Conservation (phyloP, 2,113 vertebrate species). For the Calypte anna region DNA sequence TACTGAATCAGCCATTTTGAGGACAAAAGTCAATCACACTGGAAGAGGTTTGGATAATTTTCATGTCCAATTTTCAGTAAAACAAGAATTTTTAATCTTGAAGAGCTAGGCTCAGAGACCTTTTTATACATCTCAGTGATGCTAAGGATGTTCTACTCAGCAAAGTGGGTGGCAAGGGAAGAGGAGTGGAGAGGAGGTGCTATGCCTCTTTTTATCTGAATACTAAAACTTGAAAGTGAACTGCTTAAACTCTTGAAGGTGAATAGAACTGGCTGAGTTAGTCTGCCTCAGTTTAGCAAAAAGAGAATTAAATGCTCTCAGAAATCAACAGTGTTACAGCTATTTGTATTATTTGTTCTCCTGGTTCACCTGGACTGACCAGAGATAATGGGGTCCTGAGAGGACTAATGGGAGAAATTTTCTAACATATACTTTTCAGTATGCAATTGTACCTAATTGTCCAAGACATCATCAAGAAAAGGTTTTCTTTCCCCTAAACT, state of each 20-base stretch:
- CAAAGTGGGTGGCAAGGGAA: neutral
- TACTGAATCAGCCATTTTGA: neutral
- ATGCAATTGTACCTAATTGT: neutral
- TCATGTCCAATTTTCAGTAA: neutral
- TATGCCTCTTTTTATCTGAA: neutral
- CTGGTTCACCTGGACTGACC: fast-evolving
- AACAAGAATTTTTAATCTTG: neutral
- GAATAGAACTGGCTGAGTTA: neutral
- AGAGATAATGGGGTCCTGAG: neutral
- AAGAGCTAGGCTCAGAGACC: neutral
- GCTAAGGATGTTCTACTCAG: neutral
- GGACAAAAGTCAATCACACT: neutral
- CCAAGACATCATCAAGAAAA: neutral
- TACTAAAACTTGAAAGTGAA: neutral
- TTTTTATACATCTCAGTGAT: neutral
- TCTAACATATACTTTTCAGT: neutral
- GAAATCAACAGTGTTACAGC: neutral
- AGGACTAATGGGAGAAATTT: neutral
- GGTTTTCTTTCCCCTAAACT: neutral
- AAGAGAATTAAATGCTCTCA: neutral
- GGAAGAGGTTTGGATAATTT: neutral
- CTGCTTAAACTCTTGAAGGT: neutral
- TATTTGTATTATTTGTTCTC: neutral
- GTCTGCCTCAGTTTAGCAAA: neutral
- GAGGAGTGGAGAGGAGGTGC: neutral